These are phyloP conservation scores for Melopsittacus undulatus DNA, from an alignment of 2,797 vertebrate genomes.

Conservation along the genomic window DNA sequence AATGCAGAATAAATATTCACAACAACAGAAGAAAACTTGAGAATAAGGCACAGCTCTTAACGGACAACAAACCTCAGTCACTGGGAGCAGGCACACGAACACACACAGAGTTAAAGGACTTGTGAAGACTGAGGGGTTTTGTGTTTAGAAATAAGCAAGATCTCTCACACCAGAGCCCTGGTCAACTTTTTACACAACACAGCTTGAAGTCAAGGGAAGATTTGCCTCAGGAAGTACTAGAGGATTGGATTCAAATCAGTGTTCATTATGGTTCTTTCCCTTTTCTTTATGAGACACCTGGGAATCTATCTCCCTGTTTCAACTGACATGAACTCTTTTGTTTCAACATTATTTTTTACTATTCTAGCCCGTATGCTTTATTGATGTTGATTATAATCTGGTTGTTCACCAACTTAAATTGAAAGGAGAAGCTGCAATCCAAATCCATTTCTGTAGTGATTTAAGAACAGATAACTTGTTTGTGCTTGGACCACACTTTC, in stretches of 20 bases:
- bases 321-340: slow-evolving; percentile 53
- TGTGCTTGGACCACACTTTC: background rate
- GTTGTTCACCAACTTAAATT: slow-evolving; percentile 57
- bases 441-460: slow-evolving; percentile 44
- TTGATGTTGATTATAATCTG: slow-evolving; percentile 59
- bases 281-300: slow-evolving; percentile 49
- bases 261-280: slow-evolving; percentile 43
- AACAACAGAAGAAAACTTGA: background rate
- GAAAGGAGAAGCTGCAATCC: slow-evolving; percentile 39
- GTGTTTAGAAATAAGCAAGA: slow-evolving; percentile 9
- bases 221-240: slow-evolving; percentile 10
- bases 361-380: slow-evolving; percentile 36
- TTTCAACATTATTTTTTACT: slow-evolving; percentile 53
- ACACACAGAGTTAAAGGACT: slow-evolving; percentile 24
- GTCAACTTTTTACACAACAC: background rate
- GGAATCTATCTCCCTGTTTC: slow-evolving; percentile 51
- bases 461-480: slow-evolving; percentile 40
- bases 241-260: slow-evolving; percentile 21
- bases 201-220: slow-evolving; percentile 18
- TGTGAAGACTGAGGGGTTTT: background rate
- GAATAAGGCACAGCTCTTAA: background rate
- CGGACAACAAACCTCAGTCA: background rate
- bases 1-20: slow-evolving; percentile 12
- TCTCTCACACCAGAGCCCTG: background rate
- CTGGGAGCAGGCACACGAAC: background rate